These are phyloP conservation scores for Malacoctenus gilli DNA, from an alignment of 2,797 vertebrate genomes.

Conservation along the genomic window DNA sequence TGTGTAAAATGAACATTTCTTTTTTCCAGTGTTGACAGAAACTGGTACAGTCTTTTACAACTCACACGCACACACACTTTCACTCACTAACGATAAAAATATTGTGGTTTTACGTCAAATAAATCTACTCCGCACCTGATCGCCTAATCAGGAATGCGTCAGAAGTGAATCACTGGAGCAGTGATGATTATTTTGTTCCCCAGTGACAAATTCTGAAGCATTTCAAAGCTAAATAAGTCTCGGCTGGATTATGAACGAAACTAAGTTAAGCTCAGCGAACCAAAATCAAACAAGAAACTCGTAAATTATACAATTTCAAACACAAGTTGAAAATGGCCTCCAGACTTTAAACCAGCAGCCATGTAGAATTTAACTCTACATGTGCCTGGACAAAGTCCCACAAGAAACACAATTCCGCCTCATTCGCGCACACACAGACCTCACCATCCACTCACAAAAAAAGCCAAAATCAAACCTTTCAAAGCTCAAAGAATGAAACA, in stretches of 20 bases:
- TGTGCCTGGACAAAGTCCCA: slow-evolving; percentile 39
- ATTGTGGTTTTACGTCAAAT: slow-evolving; percentile 35
- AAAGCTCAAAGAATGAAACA: slow-evolving; percentile 16
- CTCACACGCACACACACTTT: slow-evolving; percentile 18
- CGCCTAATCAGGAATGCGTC: slow-evolving; percentile 10
- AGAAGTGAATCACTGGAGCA: slow-evolving; percentile 16
- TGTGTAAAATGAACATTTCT: slow-evolving; percentile 64
- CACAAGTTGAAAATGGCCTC: slow-evolving; percentile 19
- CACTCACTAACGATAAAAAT: slow-evolving; percentile 31
- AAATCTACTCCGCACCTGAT: slow-evolving; percentile 28
- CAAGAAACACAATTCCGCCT: slow-evolving; percentile 4
- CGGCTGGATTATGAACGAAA: too few species aligned
- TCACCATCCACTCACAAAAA: slow-evolving; percentile 40
- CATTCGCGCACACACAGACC: slow-evolving; percentile 29
- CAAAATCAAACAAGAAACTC: slow-evolving; percentile 24
- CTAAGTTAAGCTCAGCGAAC: slow-evolving; percentile 18
- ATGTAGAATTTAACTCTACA: slow-evolving; percentile 28
- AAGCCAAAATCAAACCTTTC: slow-evolving; percentile 15
- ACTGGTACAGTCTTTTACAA: slow-evolving; percentile 25
- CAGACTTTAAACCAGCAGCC: slow-evolving; percentile 21
- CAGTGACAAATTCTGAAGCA: slow-evolving; percentile 10
- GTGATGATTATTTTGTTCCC: slow-evolving; percentile 18
- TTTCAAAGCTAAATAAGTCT: slow-evolving; percentile 27
- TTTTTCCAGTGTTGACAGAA: slow-evolving; percentile 54
- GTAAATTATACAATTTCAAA: slow-evolving; percentile 27